Evolutionary conservation across 1,140 invertebrate genomes (phyloP).

Genomic region (Leptoteleia sp.): DNA sequence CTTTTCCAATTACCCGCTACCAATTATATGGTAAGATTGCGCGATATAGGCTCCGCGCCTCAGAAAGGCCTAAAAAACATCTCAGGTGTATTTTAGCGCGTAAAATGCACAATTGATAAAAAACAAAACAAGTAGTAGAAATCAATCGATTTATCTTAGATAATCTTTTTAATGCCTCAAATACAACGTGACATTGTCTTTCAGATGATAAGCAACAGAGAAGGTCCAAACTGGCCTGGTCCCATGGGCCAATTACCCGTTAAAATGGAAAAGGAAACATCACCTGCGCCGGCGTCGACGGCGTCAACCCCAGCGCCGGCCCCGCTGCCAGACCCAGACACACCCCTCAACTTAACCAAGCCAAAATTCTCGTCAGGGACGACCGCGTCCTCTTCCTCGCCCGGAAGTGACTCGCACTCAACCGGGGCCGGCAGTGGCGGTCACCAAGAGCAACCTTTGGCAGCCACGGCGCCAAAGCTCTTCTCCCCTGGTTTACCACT

Average conservation of each 20-base stretch:
- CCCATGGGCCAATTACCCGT: conserved; percentile 76
- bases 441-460: conserved; percentile 82
- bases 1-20: no score
- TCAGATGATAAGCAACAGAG: conserved; percentile 75
- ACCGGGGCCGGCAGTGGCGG: conserved; percentile 79
- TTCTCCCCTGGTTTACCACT: conserved; percentile 82
- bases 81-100: no score
- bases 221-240: conserved; percentile 75
- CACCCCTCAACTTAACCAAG: conserved; percentile 93
- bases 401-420: conserved; percentile 78
- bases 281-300: conserved; percentile 80
- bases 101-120: no score
- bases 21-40: no score
- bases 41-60: no score
- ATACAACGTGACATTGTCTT: not conserved
- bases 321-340: conserved; percentile 85
- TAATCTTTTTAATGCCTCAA: not conserved
- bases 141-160: no score
- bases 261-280: conserved; percentile 77
- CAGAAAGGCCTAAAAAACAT: no score
- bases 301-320: conserved; percentile 75
- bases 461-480: conserved; percentile 83
- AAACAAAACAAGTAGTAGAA: no score
- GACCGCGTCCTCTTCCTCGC: conserved; percentile 73
- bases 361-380: conserved; percentile 84